These are phyloP conservation scores for Hyposoter dolosus DNA, from an alignment of 2,888 invertebrate genomes.

Conservation along the genomic window DNA sequence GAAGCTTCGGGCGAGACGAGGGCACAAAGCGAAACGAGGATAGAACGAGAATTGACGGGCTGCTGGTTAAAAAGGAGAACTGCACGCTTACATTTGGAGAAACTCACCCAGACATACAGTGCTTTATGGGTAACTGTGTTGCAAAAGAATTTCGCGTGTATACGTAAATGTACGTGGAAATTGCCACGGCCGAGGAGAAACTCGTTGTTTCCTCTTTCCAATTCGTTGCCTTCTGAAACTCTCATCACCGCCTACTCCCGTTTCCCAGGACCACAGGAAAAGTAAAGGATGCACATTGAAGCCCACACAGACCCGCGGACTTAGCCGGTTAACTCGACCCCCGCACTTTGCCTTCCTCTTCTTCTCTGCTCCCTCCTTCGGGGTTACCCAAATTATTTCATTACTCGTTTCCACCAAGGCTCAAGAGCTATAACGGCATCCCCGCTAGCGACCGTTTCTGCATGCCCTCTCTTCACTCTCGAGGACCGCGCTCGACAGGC, in stretches of 20 bases:
- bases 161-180: background rate
- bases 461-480: slow-evolving; percentile 17
- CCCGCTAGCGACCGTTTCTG: slow-evolving; percentile 15
- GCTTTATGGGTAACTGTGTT: slow-evolving; percentile 1
- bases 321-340: slow-evolving; percentile 38
- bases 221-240: slow-evolving; percentile 63
- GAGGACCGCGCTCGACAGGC: slow-evolving; percentile 34
- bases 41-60: slow-evolving; percentile 39
- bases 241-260: slow-evolving; percentile 49
- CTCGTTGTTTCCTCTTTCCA: slow-evolving; percentile 61
- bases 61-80: slow-evolving; percentile 18
- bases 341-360: background rate
- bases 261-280: slow-evolving; percentile 27
- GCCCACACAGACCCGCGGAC: slow-evolving; percentile 41
- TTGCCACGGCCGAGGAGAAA: slow-evolving; percentile 22
- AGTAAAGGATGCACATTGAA: slow-evolving; percentile 48
- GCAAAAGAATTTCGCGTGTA: slow-evolving; percentile 6
- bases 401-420: slow-evolving; percentile 64
- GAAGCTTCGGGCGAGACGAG: slow-evolving; percentile 27
- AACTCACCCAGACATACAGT: slow-evolving; percentile 25
- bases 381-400: slow-evolving; percentile 67
- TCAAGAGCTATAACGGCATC: slow-evolving; percentile 54
- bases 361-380: slow-evolving; percentile 20
- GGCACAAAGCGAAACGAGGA: slow-evolving; percentile 41
- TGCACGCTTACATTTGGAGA: slow-evolving; percentile 31